Evolutionary conservation across 1,140 invertebrate genomes (phyloP).

Genomic region (Alviniconcha marisindica): DNA sequence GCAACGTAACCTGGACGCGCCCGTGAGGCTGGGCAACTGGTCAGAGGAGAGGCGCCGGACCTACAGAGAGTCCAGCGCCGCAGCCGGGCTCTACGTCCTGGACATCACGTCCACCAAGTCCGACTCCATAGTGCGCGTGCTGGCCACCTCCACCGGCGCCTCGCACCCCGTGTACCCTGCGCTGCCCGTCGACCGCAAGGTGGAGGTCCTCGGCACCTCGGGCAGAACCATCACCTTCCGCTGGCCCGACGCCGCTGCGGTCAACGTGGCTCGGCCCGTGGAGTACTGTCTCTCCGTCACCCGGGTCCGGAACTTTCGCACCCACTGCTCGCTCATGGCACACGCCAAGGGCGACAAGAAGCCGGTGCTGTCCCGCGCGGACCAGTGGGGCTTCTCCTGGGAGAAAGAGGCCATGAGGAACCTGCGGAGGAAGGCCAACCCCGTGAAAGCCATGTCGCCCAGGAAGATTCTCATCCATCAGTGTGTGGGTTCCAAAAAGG

Average conservation of each 20-base stretch:
- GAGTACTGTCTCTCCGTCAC: constrained; percentile 71
- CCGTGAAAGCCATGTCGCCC: constrained; percentile 45
- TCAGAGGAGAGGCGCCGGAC: constrained; percentile 48
- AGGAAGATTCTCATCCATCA: constrained; percentile 53
- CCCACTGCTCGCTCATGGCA: constrained; percentile 63
- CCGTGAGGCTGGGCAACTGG: constrained; percentile 44
- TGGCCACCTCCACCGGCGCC: constrained; percentile 50
- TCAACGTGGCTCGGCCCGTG: constrained; percentile 37
- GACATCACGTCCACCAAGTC: constrained; percentile 49
- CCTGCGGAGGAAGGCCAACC: constrained; percentile 46
- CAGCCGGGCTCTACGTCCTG: constrained; percentile 59
- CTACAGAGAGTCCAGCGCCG: constrained; percentile 46
- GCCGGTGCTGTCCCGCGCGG: constrained; percentile 47
- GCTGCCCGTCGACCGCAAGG: constrained; percentile 54
- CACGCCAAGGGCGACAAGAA: constrained; percentile 56
- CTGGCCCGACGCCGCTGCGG: constrained; percentile 55
- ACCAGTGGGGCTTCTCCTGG: constrained; percentile 63
- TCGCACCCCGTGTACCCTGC: constrained; percentile 52
- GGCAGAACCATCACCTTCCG: constrained; percentile 49
- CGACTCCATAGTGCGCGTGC: constrained; percentile 55
- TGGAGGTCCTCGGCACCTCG: constrained; percentile 49
- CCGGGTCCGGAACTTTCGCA: constrained; percentile 59
- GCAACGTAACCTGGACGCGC: constrained; percentile 22
- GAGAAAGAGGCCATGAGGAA: constrained; percentile 53
- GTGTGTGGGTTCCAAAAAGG: constrained; percentile 68